These are phyloP conservation scores for Rhodinocichla rosea DNA, from an alignment of 2,113 vertebrate genomes.

Conservation along the genomic window DNA sequence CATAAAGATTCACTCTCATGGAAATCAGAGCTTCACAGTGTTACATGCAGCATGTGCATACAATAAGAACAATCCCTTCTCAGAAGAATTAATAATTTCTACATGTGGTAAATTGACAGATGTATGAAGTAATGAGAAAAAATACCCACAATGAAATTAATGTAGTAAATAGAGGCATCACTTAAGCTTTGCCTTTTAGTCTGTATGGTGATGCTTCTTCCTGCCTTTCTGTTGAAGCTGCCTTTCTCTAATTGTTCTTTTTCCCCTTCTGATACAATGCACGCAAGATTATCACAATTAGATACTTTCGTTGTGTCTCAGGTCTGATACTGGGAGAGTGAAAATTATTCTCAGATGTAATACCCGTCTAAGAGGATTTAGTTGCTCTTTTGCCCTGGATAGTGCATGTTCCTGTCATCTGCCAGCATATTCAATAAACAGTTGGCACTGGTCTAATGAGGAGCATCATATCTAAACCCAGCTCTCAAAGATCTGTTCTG, in stretches of 20 bases:
- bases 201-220: background rate
- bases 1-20: slow-evolving; percentile 33
- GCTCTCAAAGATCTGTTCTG: background rate
- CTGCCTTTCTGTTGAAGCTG: background rate
- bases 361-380: background rate
- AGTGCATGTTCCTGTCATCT: background rate
- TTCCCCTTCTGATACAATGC: background rate
- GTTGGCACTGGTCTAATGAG: background rate
- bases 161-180: background rate
- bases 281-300: background rate
- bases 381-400: background rate
- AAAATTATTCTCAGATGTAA: background rate
- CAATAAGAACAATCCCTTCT: background rate
- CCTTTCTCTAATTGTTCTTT: background rate
- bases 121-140: background rate
- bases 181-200: background rate
- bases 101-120: background rate
- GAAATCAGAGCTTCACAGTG: slow-evolving; percentile 21
- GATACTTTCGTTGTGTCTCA: background rate
- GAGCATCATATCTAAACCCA: background rate
- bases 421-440: background rate
- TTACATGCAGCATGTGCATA: background rate
- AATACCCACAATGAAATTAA: background rate
- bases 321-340: background rate
- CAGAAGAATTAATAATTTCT: background rate